A percentile compares a stretch with the other conserved stretches of the same genome.
Conservation (phyloP, 30 jellyfish, hydroid and myxozoan species). For the Hydra vulgaris region DNA sequence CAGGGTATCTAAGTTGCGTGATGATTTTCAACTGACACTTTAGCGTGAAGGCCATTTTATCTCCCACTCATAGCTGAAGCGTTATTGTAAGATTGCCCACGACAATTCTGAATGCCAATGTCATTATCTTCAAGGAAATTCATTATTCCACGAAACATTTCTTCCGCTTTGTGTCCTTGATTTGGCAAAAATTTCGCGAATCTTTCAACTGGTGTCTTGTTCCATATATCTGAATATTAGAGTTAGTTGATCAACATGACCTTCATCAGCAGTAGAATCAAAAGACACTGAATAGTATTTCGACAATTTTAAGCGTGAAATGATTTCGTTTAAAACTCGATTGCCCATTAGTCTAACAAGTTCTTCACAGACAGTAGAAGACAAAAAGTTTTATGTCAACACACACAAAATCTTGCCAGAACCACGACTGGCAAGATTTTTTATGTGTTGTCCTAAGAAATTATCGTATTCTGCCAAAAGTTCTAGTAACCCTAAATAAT, state of each 20-base stretch:
- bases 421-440: not conserved
- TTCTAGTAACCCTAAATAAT: not conserved
- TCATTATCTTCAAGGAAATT: not conserved
- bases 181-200: not conserved
- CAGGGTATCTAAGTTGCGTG: not conserved
- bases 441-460: not conserved
- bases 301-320: not conserved
- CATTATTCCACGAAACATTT: not conserved
- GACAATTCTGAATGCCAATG: not conserved
- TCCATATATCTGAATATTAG: not conserved
- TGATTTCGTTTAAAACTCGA: not conserved
- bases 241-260: slow-evolving; percentile 9
- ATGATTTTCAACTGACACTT: not conserved
- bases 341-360: not conserved
- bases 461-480: slow-evolving; percentile 4
- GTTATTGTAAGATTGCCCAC: not conserved
- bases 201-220: not conserved
- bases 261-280: slow-evolving; percentile 4
- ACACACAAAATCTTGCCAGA: not conserved
- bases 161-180: not conserved
- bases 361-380: not conserved
- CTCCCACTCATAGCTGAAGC: not conserved
- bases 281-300: slow-evolving; percentile 12
- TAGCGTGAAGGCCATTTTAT: not conserved
- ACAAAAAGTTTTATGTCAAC: not conserved